Conservation (phyloP, 2,797 vertebrate genomes). For the Petrocephalus sullivani region DNA sequence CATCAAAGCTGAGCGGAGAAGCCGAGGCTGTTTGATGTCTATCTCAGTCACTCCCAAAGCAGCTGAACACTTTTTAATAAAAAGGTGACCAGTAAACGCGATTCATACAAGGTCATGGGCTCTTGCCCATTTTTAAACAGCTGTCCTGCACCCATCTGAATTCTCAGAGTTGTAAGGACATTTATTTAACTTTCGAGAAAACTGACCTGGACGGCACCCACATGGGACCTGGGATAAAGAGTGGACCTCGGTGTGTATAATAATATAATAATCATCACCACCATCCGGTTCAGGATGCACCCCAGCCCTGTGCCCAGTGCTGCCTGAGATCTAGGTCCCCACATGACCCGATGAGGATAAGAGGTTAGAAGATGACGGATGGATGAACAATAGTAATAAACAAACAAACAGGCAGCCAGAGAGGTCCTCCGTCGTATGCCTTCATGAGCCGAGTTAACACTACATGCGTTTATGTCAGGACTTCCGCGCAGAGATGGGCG, state of each 20-base stretch:
- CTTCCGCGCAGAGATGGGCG: not conserved
- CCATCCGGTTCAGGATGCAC: not conserved
- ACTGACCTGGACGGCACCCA: not conserved
- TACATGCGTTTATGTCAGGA: not conserved
- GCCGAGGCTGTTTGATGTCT: not conserved
- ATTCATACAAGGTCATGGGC: not conserved
- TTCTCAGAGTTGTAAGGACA: not conserved
- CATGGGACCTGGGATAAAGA: not conserved
- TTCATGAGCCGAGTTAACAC: not conserved
- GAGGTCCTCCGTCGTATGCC: not conserved
- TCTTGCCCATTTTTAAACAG: not conserved
- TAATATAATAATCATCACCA: not conserved
- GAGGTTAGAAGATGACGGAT: not conserved
- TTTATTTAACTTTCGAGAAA: not conserved
- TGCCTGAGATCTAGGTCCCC: not conserved
- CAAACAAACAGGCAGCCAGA: not conserved
- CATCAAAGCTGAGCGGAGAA: not conserved
- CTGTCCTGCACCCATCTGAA: not conserved
- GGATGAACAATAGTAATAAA: not conserved
- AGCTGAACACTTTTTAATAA: not conserved
- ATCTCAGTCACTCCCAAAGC: not conserved
- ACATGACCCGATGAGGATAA: not conserved
- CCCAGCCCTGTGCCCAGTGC: not conserved
- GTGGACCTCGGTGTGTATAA: not conserved
- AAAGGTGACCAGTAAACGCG: not conserved